Base-by-base conservation (phyloP, 1,140 invertebrate genomes). In the Anastrepha obliqua region DNA sequence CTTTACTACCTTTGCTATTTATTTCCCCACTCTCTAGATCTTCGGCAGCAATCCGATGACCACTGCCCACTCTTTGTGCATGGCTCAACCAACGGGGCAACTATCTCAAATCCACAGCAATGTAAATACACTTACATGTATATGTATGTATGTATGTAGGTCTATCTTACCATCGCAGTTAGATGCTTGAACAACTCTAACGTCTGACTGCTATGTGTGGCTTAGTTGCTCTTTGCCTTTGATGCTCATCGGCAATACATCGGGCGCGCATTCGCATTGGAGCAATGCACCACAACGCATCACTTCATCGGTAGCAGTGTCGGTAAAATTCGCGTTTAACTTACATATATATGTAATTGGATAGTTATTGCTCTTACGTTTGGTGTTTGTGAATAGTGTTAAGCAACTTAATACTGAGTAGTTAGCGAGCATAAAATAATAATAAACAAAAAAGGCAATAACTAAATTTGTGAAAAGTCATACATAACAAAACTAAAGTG, bases 181-280 rank as follows among this genome's bases (percentile, higher is more conserved):
- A 8, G 62, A 20, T 64, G 62, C 62, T 64, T 64, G 2, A 20
- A 20, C n/a, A 64, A n/a, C 60, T 64, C 20, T 64, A 64, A 0
- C 17, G n/a, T 17, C n/a, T 64, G 62, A 20, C n/a, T 64, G 62
- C 11, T 42, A 39, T 29, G 29, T 67, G 0, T 11, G 11, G 13
- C 8, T 64, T 64, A 64, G 17, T 67, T 67, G 20, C 29, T 67
- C 20, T 67, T 67, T 67, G 20, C 64, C 39, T 67, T n/a, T 39
- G 64, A 8, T 67, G 29, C 65, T 67, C 20, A 39, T 42, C 65
- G 65, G 20, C 65, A n/a, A 67, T 11, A 13, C 39, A 67, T 67
- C 65, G 65, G 39, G 65, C 29, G 65, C 65, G 65, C 65, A 67
- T 67, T 67, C 65, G 65, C 29, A 42, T 20, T 67, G 65, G 65